These are phyloP conservation scores for Macrophya annulata DNA, from an alignment of 2,888 invertebrate genomes.

Conservation along the genomic window DNA sequence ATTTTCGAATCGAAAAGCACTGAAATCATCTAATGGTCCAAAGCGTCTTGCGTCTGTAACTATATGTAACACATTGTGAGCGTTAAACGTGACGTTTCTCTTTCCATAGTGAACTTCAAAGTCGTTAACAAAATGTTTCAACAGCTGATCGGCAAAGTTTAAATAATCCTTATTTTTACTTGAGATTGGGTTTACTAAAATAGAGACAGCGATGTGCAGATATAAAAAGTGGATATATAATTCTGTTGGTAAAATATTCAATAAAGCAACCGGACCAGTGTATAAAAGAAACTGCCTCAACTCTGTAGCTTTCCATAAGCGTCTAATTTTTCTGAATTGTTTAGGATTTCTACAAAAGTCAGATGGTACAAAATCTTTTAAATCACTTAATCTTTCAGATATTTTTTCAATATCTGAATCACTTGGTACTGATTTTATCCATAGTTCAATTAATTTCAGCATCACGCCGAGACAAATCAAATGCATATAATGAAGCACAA, in stretches of 20 bases:
- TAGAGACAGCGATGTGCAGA: constrained; percentile 17
- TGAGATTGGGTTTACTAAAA: constrained; percentile 15
- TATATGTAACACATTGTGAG: constrained; percentile 24
- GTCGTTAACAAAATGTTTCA: constrained; percentile 30
- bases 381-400: constrained; percentile 18
- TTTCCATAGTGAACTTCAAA: constrained; percentile 32
- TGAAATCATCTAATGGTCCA: constrained; percentile 27
- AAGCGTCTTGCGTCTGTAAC: constrained; percentile 26
- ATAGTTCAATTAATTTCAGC: constrained; percentile 21
- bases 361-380: constrained; percentile 31
- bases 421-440: constrained; percentile 17
- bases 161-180: constrained; percentile 1
- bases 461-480: constrained; percentile 19
- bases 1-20: not conserved
- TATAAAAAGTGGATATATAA: constrained; percentile 33
- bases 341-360: constrained; percentile 36
- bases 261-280: too few relatives aligned
- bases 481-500: constrained; percentile 33
- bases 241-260: too few relatives aligned
- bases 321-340: constrained; percentile 34
- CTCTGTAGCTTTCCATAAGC: constrained; percentile 35
- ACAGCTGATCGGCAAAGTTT: constrained; percentile 32
- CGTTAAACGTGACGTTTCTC: constrained; percentile 21
- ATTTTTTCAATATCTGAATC: constrained; percentile 19
- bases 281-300: constrained; percentile 39